Conservation (phyloP, 2,113 vertebrate species). For the Ornithorhynchus anatinus region DNA sequence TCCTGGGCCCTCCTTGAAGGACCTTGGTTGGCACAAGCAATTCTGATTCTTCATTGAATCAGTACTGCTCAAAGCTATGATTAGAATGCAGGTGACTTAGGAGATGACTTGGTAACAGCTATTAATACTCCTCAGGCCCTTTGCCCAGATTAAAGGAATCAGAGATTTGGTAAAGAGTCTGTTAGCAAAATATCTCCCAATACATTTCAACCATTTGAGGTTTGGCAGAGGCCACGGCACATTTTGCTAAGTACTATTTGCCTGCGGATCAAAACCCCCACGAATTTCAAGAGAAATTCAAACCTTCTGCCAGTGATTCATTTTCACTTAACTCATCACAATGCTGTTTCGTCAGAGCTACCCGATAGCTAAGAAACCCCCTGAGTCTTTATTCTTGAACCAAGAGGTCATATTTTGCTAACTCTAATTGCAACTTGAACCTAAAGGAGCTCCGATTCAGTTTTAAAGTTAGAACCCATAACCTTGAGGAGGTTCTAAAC, state of each 20-base stretch:
- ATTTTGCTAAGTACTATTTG: conserved; percentile 17
- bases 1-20: too few relatives aligned
- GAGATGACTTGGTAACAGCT: background rate
- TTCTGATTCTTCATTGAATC: too few relatives aligned
- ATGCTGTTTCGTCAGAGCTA: conserved; percentile 45
- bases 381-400: conserved; percentile 8
- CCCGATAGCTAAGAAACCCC: conserved; percentile 25
- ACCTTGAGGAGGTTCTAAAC: conserved; percentile 18
- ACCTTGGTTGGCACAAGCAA: too few relatives aligned
- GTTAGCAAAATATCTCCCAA: conserved; percentile 8
- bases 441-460: conserved; percentile 16
- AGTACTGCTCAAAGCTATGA: too few relatives aligned
- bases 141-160: background rate
- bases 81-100: background rate
- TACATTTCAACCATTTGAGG: conserved; percentile 30
- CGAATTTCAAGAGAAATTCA: conserved; percentile 47
- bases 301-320: conserved; percentile 43
- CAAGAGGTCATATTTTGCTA: conserved; percentile 28
- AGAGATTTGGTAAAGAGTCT: background rate
- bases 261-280: conserved; percentile 1
- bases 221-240: background rate
- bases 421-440: conserved; percentile 48
- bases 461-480: conserved; percentile 34
- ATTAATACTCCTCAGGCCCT: background rate
- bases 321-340: conserved; percentile 57